Conservation (phyloP, 2,113 vertebrate species). For the Polyodon spathula region DNA sequence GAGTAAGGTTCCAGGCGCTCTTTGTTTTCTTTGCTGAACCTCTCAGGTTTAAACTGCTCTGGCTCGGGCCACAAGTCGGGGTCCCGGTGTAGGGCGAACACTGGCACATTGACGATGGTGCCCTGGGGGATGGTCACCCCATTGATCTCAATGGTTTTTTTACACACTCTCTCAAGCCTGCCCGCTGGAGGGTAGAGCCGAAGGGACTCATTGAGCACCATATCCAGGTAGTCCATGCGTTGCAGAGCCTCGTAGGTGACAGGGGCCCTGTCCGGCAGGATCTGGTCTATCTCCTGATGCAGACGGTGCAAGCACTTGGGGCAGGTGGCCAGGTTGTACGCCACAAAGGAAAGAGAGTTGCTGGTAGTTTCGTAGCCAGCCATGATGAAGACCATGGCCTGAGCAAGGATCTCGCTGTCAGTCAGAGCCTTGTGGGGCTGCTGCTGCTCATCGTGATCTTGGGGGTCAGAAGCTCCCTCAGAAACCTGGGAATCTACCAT, state of each 20-base stretch:
- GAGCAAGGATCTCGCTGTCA: constrained; percentile 41
- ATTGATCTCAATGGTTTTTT: constrained; percentile 38
- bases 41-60: constrained; percentile 35
- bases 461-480: no score
- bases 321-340: constrained; percentile 36
- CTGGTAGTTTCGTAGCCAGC: constrained; percentile 47
- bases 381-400: constrained; percentile 40
- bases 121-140: constrained; percentile 39
- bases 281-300: constrained; percentile 30
- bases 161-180: constrained; percentile 41
- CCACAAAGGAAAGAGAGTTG: constrained; percentile 30
- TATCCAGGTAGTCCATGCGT: constrained; percentile 56
- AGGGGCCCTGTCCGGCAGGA: constrained; percentile 37
- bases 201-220: no score
- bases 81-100: constrained; percentile 16
- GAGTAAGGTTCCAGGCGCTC: constrained; percentile 22
- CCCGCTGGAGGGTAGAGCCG: constrained; percentile 22
- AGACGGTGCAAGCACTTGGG: constrained; percentile 37
- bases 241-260: constrained; percentile 20
- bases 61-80: constrained; percentile 27
- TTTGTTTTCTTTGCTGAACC: constrained; percentile 31
- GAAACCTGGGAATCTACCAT: constrained; percentile 40
- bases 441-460: background rate
- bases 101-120: constrained; percentile 22
- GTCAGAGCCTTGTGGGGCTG: constrained; percentile 30